phyloP scores from a whole-genome alignment of 1,140 invertebrate genomes.

The Drosophila ironensis region DNA sequence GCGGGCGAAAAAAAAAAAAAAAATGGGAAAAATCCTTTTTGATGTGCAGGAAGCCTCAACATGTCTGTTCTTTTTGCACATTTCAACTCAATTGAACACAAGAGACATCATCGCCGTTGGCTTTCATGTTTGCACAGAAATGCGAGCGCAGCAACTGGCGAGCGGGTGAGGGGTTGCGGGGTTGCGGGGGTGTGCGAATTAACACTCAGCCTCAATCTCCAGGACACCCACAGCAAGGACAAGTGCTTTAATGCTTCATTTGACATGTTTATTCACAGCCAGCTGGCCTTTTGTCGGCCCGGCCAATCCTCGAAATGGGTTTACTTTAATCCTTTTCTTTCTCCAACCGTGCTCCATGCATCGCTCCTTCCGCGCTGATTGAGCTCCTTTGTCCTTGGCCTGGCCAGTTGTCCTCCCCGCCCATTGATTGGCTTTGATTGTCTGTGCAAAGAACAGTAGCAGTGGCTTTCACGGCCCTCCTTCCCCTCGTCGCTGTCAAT shows the following conservation, averaged over 20 bases:
- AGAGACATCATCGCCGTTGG: conserved; percentile 40
- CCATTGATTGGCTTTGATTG: conserved; percentile 73
- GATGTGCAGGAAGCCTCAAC: conserved; percentile 45
- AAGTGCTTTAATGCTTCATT: conserved; percentile 77
- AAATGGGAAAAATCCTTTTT: conserved; percentile 34
- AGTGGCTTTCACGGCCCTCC: not conserved
- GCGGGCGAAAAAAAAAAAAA: no score
- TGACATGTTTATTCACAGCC: conserved; percentile 74
- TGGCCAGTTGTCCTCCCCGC: no score
- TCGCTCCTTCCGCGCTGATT: conserved; percentile 44
- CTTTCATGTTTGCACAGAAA: conserved; percentile 42
- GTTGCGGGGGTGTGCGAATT: conserved; percentile 34
- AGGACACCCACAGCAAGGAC: conserved; percentile 42
- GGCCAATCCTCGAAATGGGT: conserved; percentile 44
- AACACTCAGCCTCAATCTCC: conserved; percentile 25
- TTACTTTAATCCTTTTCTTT: conserved; percentile 69
- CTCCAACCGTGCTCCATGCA: not conserved
- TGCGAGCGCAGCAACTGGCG: conserved; percentile 14
- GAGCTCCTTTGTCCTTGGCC: conserved; percentile 56
- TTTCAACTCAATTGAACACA: conserved; percentile 47
- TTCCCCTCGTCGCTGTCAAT: not conserved
- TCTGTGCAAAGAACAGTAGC: conserved; percentile 36
- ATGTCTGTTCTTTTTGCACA: conserved; percentile 33
- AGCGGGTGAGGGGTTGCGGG: not conserved
- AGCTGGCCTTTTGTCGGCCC: conserved; percentile 64